phyloP scores from a whole-genome alignment of 2,888 invertebrate genomes.

The Horisme vitalbata region DNA sequence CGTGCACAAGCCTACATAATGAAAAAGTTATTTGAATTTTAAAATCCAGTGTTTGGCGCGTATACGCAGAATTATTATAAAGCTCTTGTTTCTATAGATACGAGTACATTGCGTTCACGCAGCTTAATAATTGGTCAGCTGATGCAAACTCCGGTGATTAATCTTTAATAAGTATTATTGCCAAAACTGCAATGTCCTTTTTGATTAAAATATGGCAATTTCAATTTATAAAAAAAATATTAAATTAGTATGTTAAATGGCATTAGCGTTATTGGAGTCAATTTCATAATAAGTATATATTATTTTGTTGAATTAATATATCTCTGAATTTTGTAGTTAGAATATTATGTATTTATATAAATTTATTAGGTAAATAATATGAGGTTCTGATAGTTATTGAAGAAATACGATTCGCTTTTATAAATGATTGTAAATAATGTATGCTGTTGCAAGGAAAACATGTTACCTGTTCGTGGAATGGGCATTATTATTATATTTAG shows the following conservation, averaged over 20 bases:
- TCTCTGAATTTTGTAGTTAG: slow-evolving; percentile 40
- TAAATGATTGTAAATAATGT: slow-evolving; percentile 44
- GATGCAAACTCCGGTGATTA: too few relatives aligned
- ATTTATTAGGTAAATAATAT: slow-evolving; percentile 15
- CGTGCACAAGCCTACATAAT: slow-evolving; percentile 22
- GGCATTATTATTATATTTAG: slow-evolving; percentile 37
- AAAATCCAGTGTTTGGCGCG: too few relatives aligned
- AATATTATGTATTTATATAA: slow-evolving; percentile 36
- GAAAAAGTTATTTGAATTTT: slow-evolving; percentile 39
- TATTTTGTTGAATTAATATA: slow-evolving; percentile 29
- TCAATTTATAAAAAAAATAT: slow-evolving; percentile 9
- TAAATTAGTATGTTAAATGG: not conserved
- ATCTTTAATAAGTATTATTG: slow-evolving; percentile 39
- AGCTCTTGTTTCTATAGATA: too few relatives aligned
- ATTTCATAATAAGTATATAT: slow-evolving; percentile 23
- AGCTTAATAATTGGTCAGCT: too few relatives aligned
- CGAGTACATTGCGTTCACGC: too few relatives aligned
- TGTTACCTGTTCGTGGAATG: slow-evolving; percentile 51
- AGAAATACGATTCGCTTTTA: slow-evolving; percentile 73
- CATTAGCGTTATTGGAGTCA: slow-evolving; percentile 16
- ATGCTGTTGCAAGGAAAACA: slow-evolving; percentile 45
- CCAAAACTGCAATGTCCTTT: slow-evolving; percentile 48
- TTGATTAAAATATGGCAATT: slow-evolving; percentile 28
- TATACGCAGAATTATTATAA: too few relatives aligned
- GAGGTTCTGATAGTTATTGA: slow-evolving; percentile 33